Percentiles rank a stretch among this genome's conserved stretches.
These are phyloP conservation scores for Carassius auratus DNA, from an alignment of 2,113 vertebrate species.

Conservation along the genomic window DNA sequence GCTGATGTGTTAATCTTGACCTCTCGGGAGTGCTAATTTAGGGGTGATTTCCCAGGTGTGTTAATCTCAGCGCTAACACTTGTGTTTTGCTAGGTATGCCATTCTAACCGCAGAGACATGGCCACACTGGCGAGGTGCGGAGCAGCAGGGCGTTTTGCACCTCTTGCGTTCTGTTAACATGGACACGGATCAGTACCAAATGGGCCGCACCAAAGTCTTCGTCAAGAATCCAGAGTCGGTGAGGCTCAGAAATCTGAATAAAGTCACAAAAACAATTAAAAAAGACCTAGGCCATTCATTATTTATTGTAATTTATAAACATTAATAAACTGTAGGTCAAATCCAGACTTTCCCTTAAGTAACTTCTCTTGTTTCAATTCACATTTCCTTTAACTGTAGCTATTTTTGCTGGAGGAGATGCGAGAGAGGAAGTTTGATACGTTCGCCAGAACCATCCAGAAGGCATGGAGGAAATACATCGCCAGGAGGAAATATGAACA, in stretches of 20 bases:
- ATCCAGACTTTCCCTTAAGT: background rate
- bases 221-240: constrained; percentile 97
- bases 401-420: constrained; percentile 98
- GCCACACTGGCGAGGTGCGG: constrained; percentile 85
- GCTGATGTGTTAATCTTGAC: background rate
- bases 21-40: background rate
- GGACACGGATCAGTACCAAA: constrained; percentile 95
- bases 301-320: too few relatives aligned
- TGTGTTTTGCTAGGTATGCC: constrained; percentile 80
- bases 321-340: background rate
- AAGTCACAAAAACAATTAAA: background rate
- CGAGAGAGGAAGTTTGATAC: constrained; percentile 93
- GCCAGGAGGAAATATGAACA: constrained; percentile 91
- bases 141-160: constrained; percentile 91
- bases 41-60: background rate
- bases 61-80: background rate
- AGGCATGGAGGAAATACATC: constrained; percentile 88
- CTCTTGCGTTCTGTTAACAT: constrained; percentile 91
- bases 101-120: constrained; percentile 91
- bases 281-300: background rate
- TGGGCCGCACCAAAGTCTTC: constrained; percentile 91
- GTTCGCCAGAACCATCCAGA: constrained; percentile 92
- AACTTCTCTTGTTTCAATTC: background rate
- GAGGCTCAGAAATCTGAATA: constrained; percentile 19
- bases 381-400: constrained; percentile 67